Conservation (phyloP, 2,113 vertebrate genomes). For the Oostethus manadensis region DNA sequence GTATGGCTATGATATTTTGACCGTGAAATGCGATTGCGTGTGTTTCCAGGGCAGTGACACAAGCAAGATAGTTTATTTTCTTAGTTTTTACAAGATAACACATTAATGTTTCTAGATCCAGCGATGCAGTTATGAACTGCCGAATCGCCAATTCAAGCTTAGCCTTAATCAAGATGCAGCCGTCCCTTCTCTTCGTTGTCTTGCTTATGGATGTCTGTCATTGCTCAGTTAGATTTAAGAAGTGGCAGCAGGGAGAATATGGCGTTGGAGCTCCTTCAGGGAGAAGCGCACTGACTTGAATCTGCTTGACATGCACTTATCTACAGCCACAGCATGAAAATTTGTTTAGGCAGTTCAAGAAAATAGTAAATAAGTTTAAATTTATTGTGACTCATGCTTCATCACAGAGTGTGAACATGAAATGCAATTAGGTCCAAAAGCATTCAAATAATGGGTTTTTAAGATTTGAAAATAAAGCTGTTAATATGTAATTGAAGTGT, state of each 20-base stretch:
- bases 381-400: not conserved
- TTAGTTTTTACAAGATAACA: not conserved
- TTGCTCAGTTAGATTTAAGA: slow-evolving; percentile 36
- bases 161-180: slow-evolving; percentile 20
- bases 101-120: slow-evolving; percentile 11
- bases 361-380: not conserved
- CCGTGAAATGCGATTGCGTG: slow-evolving; percentile 42
- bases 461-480: too few species aligned
- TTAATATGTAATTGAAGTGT: too few species aligned
- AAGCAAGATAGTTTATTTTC: not conserved
- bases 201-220: slow-evolving; percentile 34
- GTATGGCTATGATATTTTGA: slow-evolving; percentile 20
- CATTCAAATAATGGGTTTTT: too few species aligned
- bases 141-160: slow-evolving; percentile 13
- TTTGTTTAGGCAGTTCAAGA: not conserved
- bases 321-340: slow-evolving; percentile 33
- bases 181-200: slow-evolving; percentile 25
- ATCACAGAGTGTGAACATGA: not conserved
- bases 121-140: slow-evolving; percentile 20
- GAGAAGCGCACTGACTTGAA: slow-evolving; percentile 53
- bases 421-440: too few species aligned
- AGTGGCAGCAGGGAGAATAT: slow-evolving; percentile 43
- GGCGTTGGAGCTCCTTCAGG: slow-evolving; percentile 48
- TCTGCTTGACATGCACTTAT: slow-evolving; percentile 50
- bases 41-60: slow-evolving; percentile 7